Evolutionary conservation across 1,140 invertebrate species (phyloP), one percentile per base, ranked within the genome.

Genomic region (Drosophila ficusphila): DNA sequence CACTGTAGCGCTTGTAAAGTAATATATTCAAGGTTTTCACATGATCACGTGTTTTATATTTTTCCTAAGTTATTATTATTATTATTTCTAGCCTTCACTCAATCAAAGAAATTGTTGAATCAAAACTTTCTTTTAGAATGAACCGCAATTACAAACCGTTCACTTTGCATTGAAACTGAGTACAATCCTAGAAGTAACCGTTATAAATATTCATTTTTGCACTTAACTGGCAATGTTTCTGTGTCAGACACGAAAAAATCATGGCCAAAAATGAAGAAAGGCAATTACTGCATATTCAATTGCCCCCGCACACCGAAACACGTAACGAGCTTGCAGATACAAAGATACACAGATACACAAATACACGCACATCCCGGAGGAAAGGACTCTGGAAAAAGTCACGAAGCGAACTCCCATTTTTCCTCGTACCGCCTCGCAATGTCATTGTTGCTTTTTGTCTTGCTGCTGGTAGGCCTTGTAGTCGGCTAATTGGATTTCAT

Each of bases 401-500:
- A 86, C 77, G 77, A 69, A 48, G 73, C 53, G 19, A 49, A 25
- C 23, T 16, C 14, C 44, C 33, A 64, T 64, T 38, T 64, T 39
- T 61, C 29, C 56, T 64, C 18, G 23, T 46, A 16, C 23, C 23
- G 54, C 21, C 4, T 42, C 27, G 19, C 58, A 62, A 9, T 58
- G 60, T 34, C 56, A 61, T 42, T 44, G 51, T 16, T 61, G 58
- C 11, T 41, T 14, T 21, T 19, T 18, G 46, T 75, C 27, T 14
- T 73, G 34, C 21, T 34, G 33, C 31, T 79, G 67, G 71, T 86
- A 81, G 81, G 81, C 81, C 82, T 74, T 86, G 81, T 89, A 85
- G 76, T 51, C 64, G 69, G 62, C 82, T 90, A 90, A 90, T 90
- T 90, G 88, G 88, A 90, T 90, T 90, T 90, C 76, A 88, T 88